phyloP scores from a whole-genome alignment of 92 coral and sea anemone genomes.

The Pocillopora grandis region DNA sequence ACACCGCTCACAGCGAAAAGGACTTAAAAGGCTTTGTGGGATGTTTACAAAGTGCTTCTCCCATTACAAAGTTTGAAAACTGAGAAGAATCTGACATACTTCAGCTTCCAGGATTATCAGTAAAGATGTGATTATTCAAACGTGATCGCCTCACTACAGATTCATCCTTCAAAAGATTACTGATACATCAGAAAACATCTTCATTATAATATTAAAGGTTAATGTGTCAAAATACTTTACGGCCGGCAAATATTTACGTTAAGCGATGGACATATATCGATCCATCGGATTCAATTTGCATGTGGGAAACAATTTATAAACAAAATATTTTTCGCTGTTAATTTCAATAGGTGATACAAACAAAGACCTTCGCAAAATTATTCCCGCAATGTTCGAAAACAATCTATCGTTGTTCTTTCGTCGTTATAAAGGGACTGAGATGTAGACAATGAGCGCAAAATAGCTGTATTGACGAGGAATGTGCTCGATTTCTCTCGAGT shows the following conservation, averaged over 20 bases:
- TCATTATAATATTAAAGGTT: constrained; percentile 11
- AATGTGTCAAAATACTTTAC: constrained; percentile 33
- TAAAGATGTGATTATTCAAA: constrained; percentile 5
- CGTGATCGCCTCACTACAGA: not conserved
- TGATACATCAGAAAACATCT: constrained; percentile 8
- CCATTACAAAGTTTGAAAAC: constrained; percentile 15
- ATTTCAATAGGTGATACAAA: constrained; percentile 22
- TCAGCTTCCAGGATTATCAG: constrained; percentile 16
- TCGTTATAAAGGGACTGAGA: not conserved
- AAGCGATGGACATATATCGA: constrained; percentile 6
- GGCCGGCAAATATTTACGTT: constrained; percentile 34
- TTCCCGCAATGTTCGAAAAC: not conserved
- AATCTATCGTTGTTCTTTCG: not conserved
- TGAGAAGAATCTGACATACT: constrained; percentile 10
- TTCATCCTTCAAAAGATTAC: not conserved
- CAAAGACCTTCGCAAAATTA: constrained; percentile 18
- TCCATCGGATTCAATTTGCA: constrained; percentile 1
- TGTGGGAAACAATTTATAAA: constrained; percentile 24
- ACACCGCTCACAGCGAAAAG: constrained; percentile 8
- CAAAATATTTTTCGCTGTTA: constrained; percentile 5
- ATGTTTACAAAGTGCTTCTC: constrained; percentile 31
- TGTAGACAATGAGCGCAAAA: not conserved
- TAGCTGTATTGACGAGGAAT: constrained; percentile 12
- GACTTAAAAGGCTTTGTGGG: constrained; percentile 22
- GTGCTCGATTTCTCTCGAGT: not conserved